Evolutionary conservation across 2,888 invertebrate genomes (phyloP).

Genomic region (Ennomos fuscantarius): DNA sequence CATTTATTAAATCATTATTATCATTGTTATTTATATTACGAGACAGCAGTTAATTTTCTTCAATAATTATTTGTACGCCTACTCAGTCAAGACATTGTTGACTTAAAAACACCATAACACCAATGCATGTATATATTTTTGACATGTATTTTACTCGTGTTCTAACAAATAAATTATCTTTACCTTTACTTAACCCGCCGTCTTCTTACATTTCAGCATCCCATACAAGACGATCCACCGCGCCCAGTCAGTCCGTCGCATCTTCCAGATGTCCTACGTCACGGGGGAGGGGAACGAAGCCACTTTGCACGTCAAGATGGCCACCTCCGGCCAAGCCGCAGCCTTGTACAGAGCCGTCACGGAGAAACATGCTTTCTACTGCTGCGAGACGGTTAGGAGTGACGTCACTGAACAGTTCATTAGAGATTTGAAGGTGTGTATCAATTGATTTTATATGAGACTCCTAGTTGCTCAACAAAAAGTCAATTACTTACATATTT

Average conservation of each 20-base stretch:
- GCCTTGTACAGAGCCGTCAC: conserved; percentile 94
- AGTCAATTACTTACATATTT: no score
- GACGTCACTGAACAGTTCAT: conserved; percentile 96
- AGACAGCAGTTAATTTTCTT: no score
- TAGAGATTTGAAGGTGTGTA: conserved; percentile 90
- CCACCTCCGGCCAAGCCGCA: conserved; percentile 92
- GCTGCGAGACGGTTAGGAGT: conserved; percentile 95
- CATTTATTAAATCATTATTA: no score
- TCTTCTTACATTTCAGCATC: conserved; percentile 83
- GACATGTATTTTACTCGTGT: no score
- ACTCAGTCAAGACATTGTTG: no score
- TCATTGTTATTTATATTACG: no score
- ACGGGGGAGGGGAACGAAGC: conserved; percentile 88
- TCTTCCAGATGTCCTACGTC: conserved; percentile 91
- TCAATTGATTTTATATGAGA: neutral
- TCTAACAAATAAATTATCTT: no score
- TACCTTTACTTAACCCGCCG: neutral
- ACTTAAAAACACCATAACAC: no score
- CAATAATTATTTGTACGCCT: no score
- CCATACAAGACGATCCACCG: conserved; percentile 93
- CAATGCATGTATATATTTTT: no score
- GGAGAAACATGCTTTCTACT: conserved; percentile 96
- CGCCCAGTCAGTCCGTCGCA: conserved; percentile 90
- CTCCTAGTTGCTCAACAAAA: neutral
- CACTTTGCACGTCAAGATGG: conserved; percentile 91